Evolutionary conservation across 2,888 invertebrate genomes (phyloP), one percentile per base, ranked within the genome.

Genomic region (Diplolepis rosae): DNA sequence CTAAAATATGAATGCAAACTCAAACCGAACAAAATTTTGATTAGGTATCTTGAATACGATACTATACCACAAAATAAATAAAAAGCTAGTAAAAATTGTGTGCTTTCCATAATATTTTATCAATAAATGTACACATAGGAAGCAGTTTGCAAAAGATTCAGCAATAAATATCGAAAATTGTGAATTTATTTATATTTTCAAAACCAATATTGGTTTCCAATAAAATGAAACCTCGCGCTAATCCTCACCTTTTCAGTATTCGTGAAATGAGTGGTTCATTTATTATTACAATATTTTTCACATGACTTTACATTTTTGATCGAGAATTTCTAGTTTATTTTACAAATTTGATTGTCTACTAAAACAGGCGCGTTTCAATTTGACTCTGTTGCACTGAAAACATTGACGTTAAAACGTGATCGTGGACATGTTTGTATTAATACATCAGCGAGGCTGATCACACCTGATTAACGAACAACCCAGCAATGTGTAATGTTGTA

Each of bases 401-500:
- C 61, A 61, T 61, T 61, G 27, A 7, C 6, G 66, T 13, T 48
- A 50, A 18, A 48, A 66, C 48, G 66, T 50, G 66, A 30, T 66
- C 66, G 50, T 48, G 30, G 7, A 32, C 18, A 32, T 48, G 66
- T 66, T 66, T 66, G 66, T 28, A 50, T 66, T 66, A 66, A 66
- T 50, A 50, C 66, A 13, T 66, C 48, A 66, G 30, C 48, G 48
- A 30, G 11, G n/a, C 28, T 48, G 66, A 66, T 50, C 66, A 50
- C 24, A 66, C 48, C 48, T 66, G 66, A 66, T 66, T 66, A 66
- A 66, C 66, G 66, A 66, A 66, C 50, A 50, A 66, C 32, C 30
- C 30, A 28, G 66, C 66, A 66, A 66, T 45, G 66, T 50, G 66
- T 66, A 66, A 66, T 48, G 48, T 48, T 50, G 66, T 13, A 50